Evolutionary conservation across 1,140 invertebrate genomes (phyloP).

Genomic region (Drosophila ambigua): DNA sequence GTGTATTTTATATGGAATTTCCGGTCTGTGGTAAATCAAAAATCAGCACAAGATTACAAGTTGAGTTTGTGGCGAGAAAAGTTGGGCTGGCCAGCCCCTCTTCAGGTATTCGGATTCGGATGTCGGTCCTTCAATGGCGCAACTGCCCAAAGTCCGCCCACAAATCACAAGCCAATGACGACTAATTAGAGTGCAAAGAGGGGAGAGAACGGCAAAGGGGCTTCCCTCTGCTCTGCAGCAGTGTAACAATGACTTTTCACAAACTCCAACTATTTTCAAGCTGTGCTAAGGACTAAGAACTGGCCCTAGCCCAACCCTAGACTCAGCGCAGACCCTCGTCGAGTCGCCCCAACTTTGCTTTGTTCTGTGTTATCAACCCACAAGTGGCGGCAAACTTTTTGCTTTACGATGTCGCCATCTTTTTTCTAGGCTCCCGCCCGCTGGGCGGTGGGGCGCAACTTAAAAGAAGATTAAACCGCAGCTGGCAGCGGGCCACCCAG

Average conservation of each 20-base stretch:
- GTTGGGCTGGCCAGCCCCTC: slow-evolving; percentile 15
- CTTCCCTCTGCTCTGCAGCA: slow-evolving; percentile 23
- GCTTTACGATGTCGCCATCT: slow-evolving; percentile 62
- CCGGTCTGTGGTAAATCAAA: slow-evolving; percentile 38
- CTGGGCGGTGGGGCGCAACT: slow-evolving; percentile 45
- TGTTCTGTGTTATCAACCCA: slow-evolving; percentile 75
- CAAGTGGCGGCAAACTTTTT: slow-evolving; percentile 76
- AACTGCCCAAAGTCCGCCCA: slow-evolving; percentile 53
- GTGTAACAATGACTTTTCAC: slow-evolving; percentile 76
- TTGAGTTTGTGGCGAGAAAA: slow-evolving; percentile 34
- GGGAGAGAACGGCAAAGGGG: slow-evolving; percentile 28
- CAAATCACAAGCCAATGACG: slow-evolving; percentile 79
- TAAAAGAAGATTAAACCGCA: slow-evolving; percentile 81
- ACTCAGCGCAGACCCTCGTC: not conserved
- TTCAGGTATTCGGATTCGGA: slow-evolving; percentile 29
- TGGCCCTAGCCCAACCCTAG: slow-evolving; percentile 11
- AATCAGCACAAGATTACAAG: slow-evolving; percentile 45
- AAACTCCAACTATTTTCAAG: slow-evolving; percentile 73
- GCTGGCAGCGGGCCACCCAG: slow-evolving; percentile 52
- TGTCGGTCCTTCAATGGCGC: slow-evolving; percentile 31
- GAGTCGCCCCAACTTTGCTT: slow-evolving; percentile 38
- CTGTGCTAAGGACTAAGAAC: slow-evolving; percentile 40
- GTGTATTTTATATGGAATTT: slow-evolving; percentile 26
- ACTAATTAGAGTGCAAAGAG: slow-evolving; percentile 78
- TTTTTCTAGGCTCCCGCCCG: slow-evolving; percentile 37